Percentiles rank a stretch among this genome's conserved stretches.
phyloP scores from a whole-genome alignment of 2,797 vertebrate species.

The Artibeus jamaicensis region DNA sequence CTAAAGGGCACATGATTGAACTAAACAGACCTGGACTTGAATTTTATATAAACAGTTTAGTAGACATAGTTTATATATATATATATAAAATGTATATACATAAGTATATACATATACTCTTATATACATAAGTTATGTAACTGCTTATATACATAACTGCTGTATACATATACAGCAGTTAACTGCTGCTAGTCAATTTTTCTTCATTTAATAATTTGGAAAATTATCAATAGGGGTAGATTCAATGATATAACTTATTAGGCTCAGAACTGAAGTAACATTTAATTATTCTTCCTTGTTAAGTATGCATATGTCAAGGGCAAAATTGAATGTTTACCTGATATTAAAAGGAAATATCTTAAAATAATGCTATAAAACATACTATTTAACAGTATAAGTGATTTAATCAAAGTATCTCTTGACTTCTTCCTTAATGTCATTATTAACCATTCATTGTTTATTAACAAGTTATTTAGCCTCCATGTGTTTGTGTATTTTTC shows the following conservation, averaged over 20 bases:
- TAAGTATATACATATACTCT: too few relatives aligned
- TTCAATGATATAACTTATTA: background rate
- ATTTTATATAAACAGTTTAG: background rate
- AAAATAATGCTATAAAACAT: background rate
- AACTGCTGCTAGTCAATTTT: background rate
- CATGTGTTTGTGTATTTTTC: too few relatives aligned
- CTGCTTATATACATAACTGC: too few relatives aligned
- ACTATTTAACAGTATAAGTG: background rate
- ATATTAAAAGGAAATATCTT: background rate
- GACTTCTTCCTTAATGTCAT: too few relatives aligned
- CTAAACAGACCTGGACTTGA: background rate
- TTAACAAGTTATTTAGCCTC: too few relatives aligned
- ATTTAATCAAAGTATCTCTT: background rate
- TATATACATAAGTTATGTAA: too few relatives aligned
- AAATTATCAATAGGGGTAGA: background rate
- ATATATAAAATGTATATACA: too few relatives aligned
- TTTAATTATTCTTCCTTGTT: constrained; percentile 30
- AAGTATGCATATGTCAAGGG: constrained; percentile 8
- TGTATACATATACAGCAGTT: too few relatives aligned
- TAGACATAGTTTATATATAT: background rate
- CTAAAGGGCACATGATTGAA: background rate
- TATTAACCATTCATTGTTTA: too few relatives aligned
- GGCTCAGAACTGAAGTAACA: constrained; percentile 9
- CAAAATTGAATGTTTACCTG: constrained; percentile 1
- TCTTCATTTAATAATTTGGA: background rate